Percentiles rank a stretch among this genome's conserved stretches.
Conservation (phyloP, 2,797 vertebrate genomes). For the Sibirionetta formosa region DNA sequence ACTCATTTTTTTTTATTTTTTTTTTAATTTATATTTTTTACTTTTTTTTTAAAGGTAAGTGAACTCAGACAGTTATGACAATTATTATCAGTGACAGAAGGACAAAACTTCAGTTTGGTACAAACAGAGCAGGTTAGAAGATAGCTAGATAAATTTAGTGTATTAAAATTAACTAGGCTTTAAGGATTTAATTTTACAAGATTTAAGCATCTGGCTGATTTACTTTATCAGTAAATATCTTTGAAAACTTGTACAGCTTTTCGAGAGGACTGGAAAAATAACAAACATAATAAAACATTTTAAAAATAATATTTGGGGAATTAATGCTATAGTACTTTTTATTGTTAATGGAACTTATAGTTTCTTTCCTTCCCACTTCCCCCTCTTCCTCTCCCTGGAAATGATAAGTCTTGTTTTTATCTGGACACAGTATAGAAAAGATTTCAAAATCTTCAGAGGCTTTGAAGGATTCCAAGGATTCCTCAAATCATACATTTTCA, state of each 20-base stretch:
- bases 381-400: too few relatives aligned
- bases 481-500: not conserved
- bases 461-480: not conserved
- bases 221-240: not conserved
- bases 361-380: not conserved
- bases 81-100: not conserved
- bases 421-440: not conserved
- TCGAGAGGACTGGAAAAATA: not conserved
- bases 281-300: not conserved
- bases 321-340: not conserved
- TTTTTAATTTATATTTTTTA: not conserved
- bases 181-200: not conserved
- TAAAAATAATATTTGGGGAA: not conserved
- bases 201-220: not conserved
- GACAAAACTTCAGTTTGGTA: not conserved
- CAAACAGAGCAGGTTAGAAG: not conserved
- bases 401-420: not conserved
- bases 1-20: not conserved
- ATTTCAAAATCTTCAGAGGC: not conserved
- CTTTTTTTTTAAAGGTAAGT: not conserved
- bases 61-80: not conserved
- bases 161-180: not conserved
- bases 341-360: not conserved
- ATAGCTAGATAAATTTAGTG: not conserved
- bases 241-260: not conserved